A percentile compares a stretch with the other conserved stretches of the same genome.
Evolutionary conservation across 2,797 vertebrate genomes (phyloP).

Genomic region (Serranus cabrilla): DNA sequence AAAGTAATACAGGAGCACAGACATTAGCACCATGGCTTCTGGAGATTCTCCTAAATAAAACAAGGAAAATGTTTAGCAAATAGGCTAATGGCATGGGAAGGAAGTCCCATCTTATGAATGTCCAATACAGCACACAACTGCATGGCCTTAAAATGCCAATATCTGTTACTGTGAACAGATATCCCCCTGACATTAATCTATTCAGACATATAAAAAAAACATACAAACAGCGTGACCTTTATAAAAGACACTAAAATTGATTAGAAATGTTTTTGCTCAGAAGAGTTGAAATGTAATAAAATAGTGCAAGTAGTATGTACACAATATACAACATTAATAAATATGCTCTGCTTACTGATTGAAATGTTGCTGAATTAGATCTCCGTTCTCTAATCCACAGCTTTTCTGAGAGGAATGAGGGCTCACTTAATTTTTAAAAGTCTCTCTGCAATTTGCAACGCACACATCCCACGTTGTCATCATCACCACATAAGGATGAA

Average conservation of each 20-base stretch:
- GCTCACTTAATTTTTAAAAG: slow-evolving; percentile 8
- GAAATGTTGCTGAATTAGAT: slow-evolving; percentile 44
- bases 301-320: slow-evolving; percentile 74
- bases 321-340: slow-evolving; percentile 81
- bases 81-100: background rate
- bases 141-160: slow-evolving; percentile 11
- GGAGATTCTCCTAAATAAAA: slow-evolving; percentile 31
- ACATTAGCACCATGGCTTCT: slow-evolving; percentile 27
- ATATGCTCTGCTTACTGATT: slow-evolving; percentile 66
- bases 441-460: slow-evolving; percentile 38
- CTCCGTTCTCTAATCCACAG: slow-evolving; percentile 19
- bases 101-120: slow-evolving; percentile 13
- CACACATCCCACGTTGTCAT: slow-evolving; percentile 13
- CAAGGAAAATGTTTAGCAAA: slow-evolving; percentile 27
- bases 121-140: slow-evolving; percentile 17
- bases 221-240: slow-evolving; percentile 13
- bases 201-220: slow-evolving; percentile 34
- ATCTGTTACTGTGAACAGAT: slow-evolving; percentile 10
- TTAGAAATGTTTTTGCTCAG: slow-evolving; percentile 39
- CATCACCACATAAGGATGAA: background rate
- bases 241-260: slow-evolving; percentile 43
- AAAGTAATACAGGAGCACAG: slow-evolving; percentile 37
- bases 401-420: slow-evolving; percentile 31
- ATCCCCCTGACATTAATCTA: slow-evolving; percentile 6
- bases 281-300: slow-evolving; percentile 61